A percentile compares a stretch with the other conserved stretches of the same genome.
phyloP scores from a whole-genome alignment of 2,888 invertebrate species.

The Ophion slaviceki region DNA sequence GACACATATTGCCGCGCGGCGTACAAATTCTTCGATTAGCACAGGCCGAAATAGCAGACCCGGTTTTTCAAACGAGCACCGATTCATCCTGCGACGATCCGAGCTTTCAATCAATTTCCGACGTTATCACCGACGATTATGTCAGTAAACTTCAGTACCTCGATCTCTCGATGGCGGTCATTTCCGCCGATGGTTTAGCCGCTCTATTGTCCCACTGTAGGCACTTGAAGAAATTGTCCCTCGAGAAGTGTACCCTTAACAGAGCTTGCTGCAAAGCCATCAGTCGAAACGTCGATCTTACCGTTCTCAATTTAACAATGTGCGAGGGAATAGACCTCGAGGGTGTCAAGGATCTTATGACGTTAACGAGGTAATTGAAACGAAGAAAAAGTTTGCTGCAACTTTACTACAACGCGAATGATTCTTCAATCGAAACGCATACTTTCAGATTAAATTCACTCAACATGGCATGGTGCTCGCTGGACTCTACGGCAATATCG shows the following conservation, averaged over 20 bases:
- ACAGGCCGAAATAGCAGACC: conserved; percentile 89
- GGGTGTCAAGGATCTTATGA: conserved; percentile 87
- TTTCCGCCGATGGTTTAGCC: conserved; percentile 86
- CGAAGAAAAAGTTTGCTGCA: conserved; percentile 62
- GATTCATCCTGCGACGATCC: conserved; percentile 38
- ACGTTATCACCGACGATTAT: conserved; percentile 82
- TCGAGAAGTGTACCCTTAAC: conserved; percentile 90
- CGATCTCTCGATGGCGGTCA: conserved; percentile 92
- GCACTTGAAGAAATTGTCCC: conserved; percentile 91
- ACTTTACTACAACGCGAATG: not conserved
- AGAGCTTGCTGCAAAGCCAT: conserved; percentile 88
- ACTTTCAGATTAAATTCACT: conserved; percentile 86
- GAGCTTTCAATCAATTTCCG: conserved; percentile 80
- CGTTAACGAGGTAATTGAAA: conserved; percentile 83
- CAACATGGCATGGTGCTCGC: conserved; percentile 93
- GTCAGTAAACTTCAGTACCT: conserved; percentile 90
- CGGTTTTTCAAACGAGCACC: conserved; percentile 84
- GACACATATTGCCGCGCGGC: conserved; percentile 90
- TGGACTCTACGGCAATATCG: conserved; percentile 86
- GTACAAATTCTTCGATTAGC: conserved; percentile 91
- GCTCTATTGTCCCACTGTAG: conserved; percentile 88
- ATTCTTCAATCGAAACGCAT: not conserved
- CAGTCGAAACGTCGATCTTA: conserved; percentile 88
- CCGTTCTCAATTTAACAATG: conserved; percentile 94
- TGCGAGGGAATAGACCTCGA: conserved; percentile 88